Base-by-base conservation (phyloP, 2,888 invertebrate species). In the Drosophila anomalipes region DNA sequence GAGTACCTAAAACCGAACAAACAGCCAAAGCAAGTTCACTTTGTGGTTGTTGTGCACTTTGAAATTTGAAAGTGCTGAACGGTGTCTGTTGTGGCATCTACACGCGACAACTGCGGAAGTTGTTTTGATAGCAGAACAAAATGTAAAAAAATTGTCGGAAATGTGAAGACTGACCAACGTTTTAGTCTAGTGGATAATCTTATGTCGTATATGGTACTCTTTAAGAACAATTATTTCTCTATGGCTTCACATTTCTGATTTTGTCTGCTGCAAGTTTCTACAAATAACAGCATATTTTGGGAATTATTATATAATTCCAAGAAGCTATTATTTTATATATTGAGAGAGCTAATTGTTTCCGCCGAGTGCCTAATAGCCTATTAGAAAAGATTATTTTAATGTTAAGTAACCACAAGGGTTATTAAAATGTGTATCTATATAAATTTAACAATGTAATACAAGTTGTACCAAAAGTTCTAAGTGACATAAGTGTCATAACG, bases 21-120 rank as follows among this genome's bases (percentile, higher is more conserved):
- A 68, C 61, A 75, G 19, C 9, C 22, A 68, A 57, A 30, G 53
- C 53, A 64, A 52, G 60, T 62, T 63, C 51, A 71, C 14, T 19
- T 39, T 53, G 64, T 49, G 58, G 53, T 54, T 35, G 52, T 65
- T 57, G 32, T 57, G 32, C 59, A 57, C 51, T 62, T 59, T 59
- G 35, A 54, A 37, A 54, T 79, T 67, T 68, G 68, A 79, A 72
- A 79, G 72, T 79, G 68, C 76, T 75, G 66, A 79, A 63, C 52
- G 51, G 9, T 75, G 72, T 66, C 53, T 53, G 51, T n/a, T 66
- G 56, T 37, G 54, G 39, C 66, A 60, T 56, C 66, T 49, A 53
- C 77, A 61, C 57, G 64, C 52, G 58, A 69, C 82, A 82, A 71
- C 66, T 63, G 74, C 88, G 88, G 84, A 84, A 82, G 84, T 87